phyloP scores from a whole-genome alignment of 2,113 vertebrate species.

The Pteronura brasiliensis region DNA sequence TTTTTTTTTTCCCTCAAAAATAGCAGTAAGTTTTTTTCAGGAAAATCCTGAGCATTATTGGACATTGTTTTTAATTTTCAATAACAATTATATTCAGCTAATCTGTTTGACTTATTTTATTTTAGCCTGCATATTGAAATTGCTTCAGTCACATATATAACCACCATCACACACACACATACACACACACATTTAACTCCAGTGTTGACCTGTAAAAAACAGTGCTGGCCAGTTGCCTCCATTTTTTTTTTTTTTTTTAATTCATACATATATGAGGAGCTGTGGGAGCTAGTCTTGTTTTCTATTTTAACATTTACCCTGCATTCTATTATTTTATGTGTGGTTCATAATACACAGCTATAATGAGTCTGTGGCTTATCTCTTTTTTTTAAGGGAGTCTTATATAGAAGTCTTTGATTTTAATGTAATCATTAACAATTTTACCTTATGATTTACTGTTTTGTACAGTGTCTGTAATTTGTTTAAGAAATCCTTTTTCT shows the following conservation, averaged over 20 bases:
- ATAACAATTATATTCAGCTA: background rate
- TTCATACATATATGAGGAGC: background rate
- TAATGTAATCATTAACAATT: background rate
- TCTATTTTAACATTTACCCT: background rate
- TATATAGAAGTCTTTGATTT: background rate
- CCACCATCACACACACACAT: background rate
- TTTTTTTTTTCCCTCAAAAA: background rate
- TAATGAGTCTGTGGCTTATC: background rate
- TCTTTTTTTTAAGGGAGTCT: background rate
- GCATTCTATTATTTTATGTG: background rate
- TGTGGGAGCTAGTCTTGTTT: background rate
- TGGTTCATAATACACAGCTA: constrained; percentile 33
- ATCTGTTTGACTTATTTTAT: background rate
- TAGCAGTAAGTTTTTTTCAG: background rate
- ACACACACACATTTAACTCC: background rate
- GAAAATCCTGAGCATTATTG: background rate
- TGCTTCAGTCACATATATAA: background rate
- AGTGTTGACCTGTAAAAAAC: background rate
- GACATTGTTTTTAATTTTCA: background rate
- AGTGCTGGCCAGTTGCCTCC: background rate
- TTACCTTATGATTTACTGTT: background rate
- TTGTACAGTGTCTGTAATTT: background rate
- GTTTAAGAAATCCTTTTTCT: background rate
- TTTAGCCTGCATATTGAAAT: background rate
- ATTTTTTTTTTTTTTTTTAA: background rate